Conservation (phyloP, 2,888 invertebrate genomes). For the Sinotaia quadrata region DNA sequence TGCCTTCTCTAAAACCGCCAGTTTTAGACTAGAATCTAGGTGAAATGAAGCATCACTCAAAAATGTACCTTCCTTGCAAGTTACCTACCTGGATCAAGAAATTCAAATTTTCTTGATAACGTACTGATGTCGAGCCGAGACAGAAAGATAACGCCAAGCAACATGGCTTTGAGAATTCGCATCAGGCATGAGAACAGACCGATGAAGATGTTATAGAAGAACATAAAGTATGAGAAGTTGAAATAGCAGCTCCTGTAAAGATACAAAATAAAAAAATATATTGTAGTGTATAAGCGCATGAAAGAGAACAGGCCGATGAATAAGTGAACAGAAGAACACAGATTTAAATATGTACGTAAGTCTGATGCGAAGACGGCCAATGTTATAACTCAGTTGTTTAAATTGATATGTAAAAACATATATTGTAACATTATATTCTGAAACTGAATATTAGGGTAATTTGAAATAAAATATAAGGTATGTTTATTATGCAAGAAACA, state of each 20-base stretch:
- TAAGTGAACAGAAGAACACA: conserved; percentile 61
- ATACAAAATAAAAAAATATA: too few species aligned
- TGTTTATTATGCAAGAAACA: too few species aligned
- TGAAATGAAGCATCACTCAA: too few species aligned
- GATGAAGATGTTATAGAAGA: conserved; percentile 65
- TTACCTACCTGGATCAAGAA: conserved; percentile 59
- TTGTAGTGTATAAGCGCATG: not conserved
- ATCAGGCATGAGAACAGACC: conserved; percentile 61
- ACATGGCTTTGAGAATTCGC: conserved; percentile 52
- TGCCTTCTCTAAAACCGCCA: too few species aligned
- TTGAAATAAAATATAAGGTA: too few species aligned
- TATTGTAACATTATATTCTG: conserved; percentile 65
- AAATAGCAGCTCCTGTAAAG: conserved; percentile 54
- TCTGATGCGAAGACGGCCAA: too few species aligned
- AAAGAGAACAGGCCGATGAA: too few species aligned
- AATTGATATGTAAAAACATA: conserved; percentile 67
- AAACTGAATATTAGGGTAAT: too few species aligned
- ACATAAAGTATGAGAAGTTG: conserved; percentile 64
- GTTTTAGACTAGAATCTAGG: too few species aligned
- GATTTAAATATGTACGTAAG: too few species aligned
- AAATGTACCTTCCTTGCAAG: too few species aligned
- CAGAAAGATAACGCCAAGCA: conserved; percentile 57
- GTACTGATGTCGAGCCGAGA: conserved; percentile 60
- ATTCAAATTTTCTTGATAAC: conserved; percentile 54
- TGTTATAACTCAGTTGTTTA: too few species aligned